Base-by-base conservation (phyloP, 1,140 invertebrate species). In the Oncopodura yosiiana region DNA sequence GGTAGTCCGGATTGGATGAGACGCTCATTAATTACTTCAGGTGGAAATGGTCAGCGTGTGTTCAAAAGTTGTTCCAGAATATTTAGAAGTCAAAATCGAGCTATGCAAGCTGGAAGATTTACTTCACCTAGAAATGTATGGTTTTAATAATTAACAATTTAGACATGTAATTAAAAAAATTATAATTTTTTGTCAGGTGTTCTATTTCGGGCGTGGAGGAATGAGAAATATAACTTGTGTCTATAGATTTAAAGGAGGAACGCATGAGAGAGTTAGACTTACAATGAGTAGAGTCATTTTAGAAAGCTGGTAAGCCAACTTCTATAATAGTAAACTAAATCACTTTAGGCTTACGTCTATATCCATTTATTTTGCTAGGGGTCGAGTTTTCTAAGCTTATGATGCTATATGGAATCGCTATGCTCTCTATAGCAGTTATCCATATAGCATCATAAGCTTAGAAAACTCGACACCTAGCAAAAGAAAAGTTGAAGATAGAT, bases 121-220 rank as follows among this genome's bases (percentile, higher is more conserved):
- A 77, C 78, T 63, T 86, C 84, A 1, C 84, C 85, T 0, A 77
- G 78, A 58, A 85, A 81, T 63, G 84, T 87, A n/a, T n/a, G n/a
- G n/a, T n/a, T n/a, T n/a, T n/a, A n/a, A n/a, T n/a, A n/a, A n/a
- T n/a, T n/a, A n/a, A n/a, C n/a, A n/a, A n/a, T n/a, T n/a, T n/a
- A n/a, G n/a, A n/a, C n/a, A n/a, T n/a, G n/a, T n/a, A n/a, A n/a
- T n/a, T n/a, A n/a, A n/a, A n/a, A n/a, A n/a, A n/a, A n/a, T n/a
- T n/a, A n/a, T n/a, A n/a, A n/a, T n/a, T n/a, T n/a, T n/a, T n/a
- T n/a, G n/a, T n/a, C n/a, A n/a, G n/a, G n/a, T n/a, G 16, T 88
- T 88, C 71, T 79, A 86, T 61, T 88, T 83, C 63, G 84, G 85
- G 2, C 74, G 85, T 46, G 85, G 86, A 2, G 86, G 86, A 1